Conservation (phyloP, 1,140 invertebrate genomes). For the Patella vulgata region DNA sequence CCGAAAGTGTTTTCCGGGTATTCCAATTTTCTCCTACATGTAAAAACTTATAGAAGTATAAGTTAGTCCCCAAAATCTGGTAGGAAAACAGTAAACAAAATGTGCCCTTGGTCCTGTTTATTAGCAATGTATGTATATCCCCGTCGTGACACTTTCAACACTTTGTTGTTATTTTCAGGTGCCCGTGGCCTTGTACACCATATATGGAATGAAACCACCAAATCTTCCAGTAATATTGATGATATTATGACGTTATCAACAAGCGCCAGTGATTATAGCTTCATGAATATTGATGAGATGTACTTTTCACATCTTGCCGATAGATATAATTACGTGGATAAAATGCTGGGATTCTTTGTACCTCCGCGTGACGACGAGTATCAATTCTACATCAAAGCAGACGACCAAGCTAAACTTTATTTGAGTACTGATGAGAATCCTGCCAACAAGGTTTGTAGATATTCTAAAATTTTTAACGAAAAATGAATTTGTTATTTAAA, state of each 20-base stretch:
- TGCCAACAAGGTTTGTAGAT: conserved; percentile 22
- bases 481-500: too few relatives aligned
- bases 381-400: conserved; percentile 15
- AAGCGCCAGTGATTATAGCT: conserved; percentile 3
- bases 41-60: too few relatives aligned
- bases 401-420: conserved; percentile 16
- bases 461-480: too few relatives aligned
- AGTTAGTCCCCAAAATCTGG: too few relatives aligned
- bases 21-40: too few relatives aligned
- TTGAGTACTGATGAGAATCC: conserved; percentile 22
- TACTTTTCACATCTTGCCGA: not conserved
- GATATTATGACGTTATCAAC: conserved; percentile 11
- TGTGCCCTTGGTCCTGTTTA: too few relatives aligned
- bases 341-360: conserved; percentile 21
- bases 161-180: conserved; percentile 30
- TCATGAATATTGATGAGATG: not conserved
- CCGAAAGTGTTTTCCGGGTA: too few relatives aligned
- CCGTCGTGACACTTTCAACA: too few relatives aligned
- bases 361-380: conserved; percentile 15
- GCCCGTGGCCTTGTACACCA: conserved; percentile 41
- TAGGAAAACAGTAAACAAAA: too few relatives aligned
- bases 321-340: conserved; percentile 11
- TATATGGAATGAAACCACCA: conserved; percentile 28
- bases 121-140: too few relatives aligned
- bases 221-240: conserved; percentile 1